Evolutionary conservation across 2,113 vertebrate genomes (phyloP), one percentile per base, ranked within the genome.

Genomic region (Podarcis cretensis): DNA sequence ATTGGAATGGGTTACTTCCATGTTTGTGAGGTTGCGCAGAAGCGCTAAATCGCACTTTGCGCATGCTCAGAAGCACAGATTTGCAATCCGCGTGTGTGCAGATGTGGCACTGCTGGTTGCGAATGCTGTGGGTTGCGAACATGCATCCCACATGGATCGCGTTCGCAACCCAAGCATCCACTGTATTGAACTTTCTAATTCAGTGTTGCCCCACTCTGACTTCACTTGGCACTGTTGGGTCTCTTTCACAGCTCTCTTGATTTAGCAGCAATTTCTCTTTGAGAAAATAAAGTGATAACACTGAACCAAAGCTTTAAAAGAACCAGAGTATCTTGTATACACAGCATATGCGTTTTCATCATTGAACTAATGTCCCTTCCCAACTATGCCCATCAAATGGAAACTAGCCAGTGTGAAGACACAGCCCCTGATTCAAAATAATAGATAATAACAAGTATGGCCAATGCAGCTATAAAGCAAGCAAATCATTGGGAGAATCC

Each of bases 391-490:
- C 2, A 3, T 0, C 23, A 89, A 71, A 63, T 16, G 5, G 3
- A 30, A 84, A 3, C 8, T 43, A 54, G 8, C 3, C 0, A 0
- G 1, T 73, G 12, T 82, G 2, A 54, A 6, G 68, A 71, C 83
- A 87, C 81, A 16, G 87, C 0, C 5, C 18, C 0, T 85, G 48
- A 89, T 84, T 8, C 48, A 90, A 87, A 74, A 20, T 65, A 27
- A 89, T 23, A 0, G 21, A 37, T 40, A 37, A 30, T 43, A 90
- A 54, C 9, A 0, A 90, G 35, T 40, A 81, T 1, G 3, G 27
- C 20, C 84, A 66, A 30, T n/a, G 25, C 21, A 77, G 1, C 0
- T 71, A 21, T 43, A 68, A 12, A 74, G 30, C 77, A 90, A 77
- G 2, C 0, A 40, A 3, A 25, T 74, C 63, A 66, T 79, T 30